phyloP scores from a whole-genome alignment of 1,140 invertebrate species.

The Cheumatopsyche charites region DNA sequence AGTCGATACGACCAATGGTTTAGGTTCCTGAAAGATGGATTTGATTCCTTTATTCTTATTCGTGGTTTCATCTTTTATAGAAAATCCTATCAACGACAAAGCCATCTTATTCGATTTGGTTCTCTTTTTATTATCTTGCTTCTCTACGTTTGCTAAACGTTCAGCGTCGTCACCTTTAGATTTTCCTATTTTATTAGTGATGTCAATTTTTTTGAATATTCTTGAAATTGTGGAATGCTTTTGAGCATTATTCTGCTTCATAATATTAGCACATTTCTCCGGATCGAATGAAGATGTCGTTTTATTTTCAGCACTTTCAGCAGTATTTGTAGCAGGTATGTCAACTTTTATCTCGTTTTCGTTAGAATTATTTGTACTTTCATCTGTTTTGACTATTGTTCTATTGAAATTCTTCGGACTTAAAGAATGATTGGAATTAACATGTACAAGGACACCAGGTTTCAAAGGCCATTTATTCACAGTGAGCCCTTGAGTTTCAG shows the following conservation, averaged over 20 bases:
- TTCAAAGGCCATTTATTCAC: slow-evolving; percentile 85
- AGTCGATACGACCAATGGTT: slow-evolving; percentile 58
- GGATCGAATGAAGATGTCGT: slow-evolving; percentile 50
- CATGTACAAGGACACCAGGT: slow-evolving; percentile 85
- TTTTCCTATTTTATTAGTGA: slow-evolving; percentile 48
- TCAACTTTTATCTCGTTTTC: slow-evolving; percentile 42
- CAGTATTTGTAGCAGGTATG: background rate
- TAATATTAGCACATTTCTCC: slow-evolving; percentile 49
- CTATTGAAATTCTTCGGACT: slow-evolving; percentile 61
- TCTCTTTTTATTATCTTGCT: slow-evolving; percentile 56
- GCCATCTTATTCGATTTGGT: slow-evolving; percentile 53
- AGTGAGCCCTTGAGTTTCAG: slow-evolving; percentile 58
- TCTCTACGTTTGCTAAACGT: slow-evolving; percentile 49
- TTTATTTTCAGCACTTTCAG: background rate
- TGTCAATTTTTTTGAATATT: slow-evolving; percentile 55
- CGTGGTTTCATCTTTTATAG: slow-evolving; percentile 46
- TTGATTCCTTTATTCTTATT: slow-evolving; percentile 53
- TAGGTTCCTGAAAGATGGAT: slow-evolving; percentile 58
- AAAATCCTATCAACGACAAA: slow-evolving; percentile 54
- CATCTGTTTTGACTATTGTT: slow-evolving; percentile 50
- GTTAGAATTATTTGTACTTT: slow-evolving; percentile 42
- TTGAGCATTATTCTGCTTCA: slow-evolving; percentile 34
- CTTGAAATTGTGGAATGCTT: slow-evolving; percentile 39
- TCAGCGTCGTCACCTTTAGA: slow-evolving; percentile 55
- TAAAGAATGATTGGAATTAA: slow-evolving; percentile 67